Percentiles rank a stretch among this genome's conserved stretches.
These are phyloP conservation scores for Magallana nippona DNA, from an alignment of 2,888 invertebrate species.

Conservation along the genomic window DNA sequence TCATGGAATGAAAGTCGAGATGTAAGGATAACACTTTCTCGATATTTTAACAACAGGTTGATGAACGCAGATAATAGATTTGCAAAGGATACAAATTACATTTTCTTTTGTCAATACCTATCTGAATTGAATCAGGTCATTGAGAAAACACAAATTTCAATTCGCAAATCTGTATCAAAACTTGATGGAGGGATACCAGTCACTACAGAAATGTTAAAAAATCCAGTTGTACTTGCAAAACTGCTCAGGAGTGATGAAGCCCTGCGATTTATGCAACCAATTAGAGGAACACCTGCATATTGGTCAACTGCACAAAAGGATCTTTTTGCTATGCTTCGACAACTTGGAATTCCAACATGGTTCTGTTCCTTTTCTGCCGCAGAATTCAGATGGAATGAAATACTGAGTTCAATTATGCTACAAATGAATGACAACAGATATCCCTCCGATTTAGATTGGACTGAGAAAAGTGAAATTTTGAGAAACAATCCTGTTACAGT, in stretches of 20 bases:
- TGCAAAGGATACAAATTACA: slow-evolving; percentile 34
- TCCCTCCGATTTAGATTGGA: slow-evolving; percentile 50
- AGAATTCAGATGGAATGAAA: slow-evolving; percentile 50
- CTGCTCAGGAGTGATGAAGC: slow-evolving; percentile 47
- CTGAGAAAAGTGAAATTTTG: slow-evolving; percentile 49
- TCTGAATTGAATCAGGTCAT: slow-evolving; percentile 19
- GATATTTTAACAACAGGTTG: slow-evolving; percentile 46
- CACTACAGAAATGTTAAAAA: slow-evolving; percentile 39
- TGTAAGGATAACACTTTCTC: slow-evolving; percentile 36
- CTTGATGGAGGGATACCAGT: slow-evolving; percentile 13
- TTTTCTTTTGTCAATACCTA: slow-evolving; percentile 13
- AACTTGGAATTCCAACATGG: slow-evolving; percentile 45
- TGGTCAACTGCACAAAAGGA: slow-evolving; percentile 53
- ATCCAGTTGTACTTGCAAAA: slow-evolving; percentile 39
- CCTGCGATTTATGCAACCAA: slow-evolving; percentile 49
- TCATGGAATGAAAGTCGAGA: slow-evolving; percentile 37
- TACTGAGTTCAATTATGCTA: slow-evolving; percentile 50
- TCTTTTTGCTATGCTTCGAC: slow-evolving; percentile 50
- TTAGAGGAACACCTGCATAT: slow-evolving; percentile 54
- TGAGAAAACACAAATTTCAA: slow-evolving; percentile 25
- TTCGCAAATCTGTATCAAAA: slow-evolving; percentile 10
- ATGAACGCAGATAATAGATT: slow-evolving; percentile 44
- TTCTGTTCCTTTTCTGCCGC: slow-evolving; percentile 40
- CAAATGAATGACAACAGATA: slow-evolving; percentile 44
- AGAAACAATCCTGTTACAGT: slow-evolving; percentile 56